Base-by-base conservation (phyloP, 1,140 invertebrate genomes). In the Leptopilina clavipes region DNA sequence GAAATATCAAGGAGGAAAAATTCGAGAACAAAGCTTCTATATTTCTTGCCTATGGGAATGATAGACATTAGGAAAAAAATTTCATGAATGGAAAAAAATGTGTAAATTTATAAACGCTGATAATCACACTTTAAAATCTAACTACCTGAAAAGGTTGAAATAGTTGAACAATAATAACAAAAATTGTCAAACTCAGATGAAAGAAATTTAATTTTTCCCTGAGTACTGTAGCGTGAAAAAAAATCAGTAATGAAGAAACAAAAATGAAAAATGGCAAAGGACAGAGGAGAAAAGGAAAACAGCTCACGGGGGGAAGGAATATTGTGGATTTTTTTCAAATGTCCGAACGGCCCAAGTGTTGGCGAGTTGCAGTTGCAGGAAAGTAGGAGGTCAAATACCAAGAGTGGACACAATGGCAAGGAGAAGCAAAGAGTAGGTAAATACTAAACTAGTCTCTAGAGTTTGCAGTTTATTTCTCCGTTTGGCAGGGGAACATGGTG, bases 391-490 rank as follows among this genome's bases (percentile, higher is more conserved):
- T 65, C 25, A 65, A 65, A 65, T 65, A 12, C 22, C 22, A 31
- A 65, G 22, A 25, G 56, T 40, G 37, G 37, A 40, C 9, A 31
- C 56, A 65, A 65, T 65, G 56, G 56, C 22, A 31, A 65, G 48
- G 14, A 52, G 48, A 52, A 52, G 48, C 12, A 65, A 11, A 31
- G 56, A 65, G 56, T 31, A 31, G 56, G 56, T 65, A 65, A 65
- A 31, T 65, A 65, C 56, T 31, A 65, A 37, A 37, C 56, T 65
- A 65, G 6, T 54, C 56, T 65, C 22, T 25, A 59, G 54, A 65
- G 59, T 65, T 65, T 65, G 59, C 25, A 65, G 22, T 65, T 65
- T 65, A 65, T 65, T 65, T 65, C 59, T 65, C 59, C 14, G 59
- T 65, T 65, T 65, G 59, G 59, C 22, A 65, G 59, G 7, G 59